Percentiles rank a stretch among this genome's conserved stretches.
Evolutionary conservation across 1,140 invertebrate species (phyloP).

Genomic region (honey bee (Apis mellifera)): DNA sequence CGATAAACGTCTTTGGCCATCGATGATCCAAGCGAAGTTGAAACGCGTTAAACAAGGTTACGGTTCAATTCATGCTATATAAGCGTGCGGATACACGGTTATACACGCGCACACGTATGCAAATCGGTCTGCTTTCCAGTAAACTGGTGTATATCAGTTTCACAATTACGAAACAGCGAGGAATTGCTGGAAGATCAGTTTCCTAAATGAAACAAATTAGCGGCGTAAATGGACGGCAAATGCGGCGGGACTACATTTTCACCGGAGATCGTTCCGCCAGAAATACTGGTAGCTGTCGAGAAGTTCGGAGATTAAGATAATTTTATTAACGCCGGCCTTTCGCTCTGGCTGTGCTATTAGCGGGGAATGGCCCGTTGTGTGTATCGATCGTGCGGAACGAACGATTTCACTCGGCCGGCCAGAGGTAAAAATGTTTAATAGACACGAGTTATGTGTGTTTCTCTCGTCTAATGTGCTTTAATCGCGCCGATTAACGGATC

Average conservation of each 20-base stretch:
- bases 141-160: slow-evolving; percentile 26
- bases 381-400: slow-evolving; percentile 57
- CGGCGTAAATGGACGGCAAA: slow-evolving; percentile 33
- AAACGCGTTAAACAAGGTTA: slow-evolving; percentile 7
- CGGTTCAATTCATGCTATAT: background rate
- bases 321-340: slow-evolving; percentile 58
- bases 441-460: slow-evolving; percentile 49
- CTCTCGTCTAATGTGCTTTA: slow-evolving; percentile 45
- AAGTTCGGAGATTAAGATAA: slow-evolving; percentile 63
- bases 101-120: background rate
- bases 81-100: background rate
- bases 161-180: slow-evolving; percentile 10
- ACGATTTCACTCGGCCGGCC: slow-evolving; percentile 51
- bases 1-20: background rate
- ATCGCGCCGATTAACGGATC: slow-evolving; percentile 47
- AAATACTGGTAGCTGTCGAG: slow-evolving; percentile 48
- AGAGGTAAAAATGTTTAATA: slow-evolving; percentile 59
- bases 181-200: slow-evolving; percentile 30
- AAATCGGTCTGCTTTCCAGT: slow-evolving; percentile 16
- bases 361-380: slow-evolving; percentile 47
- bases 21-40: background rate
- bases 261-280: slow-evolving; percentile 20
- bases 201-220: slow-evolving; percentile 49
- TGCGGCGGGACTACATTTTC: slow-evolving; percentile 26
- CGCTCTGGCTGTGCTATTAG: slow-evolving; percentile 48